Percentiles rank a stretch among this genome's conserved stretches.
phyloP scores from a whole-genome alignment of 1,140 invertebrate genomes.

The Charaxes varanes region DNA sequence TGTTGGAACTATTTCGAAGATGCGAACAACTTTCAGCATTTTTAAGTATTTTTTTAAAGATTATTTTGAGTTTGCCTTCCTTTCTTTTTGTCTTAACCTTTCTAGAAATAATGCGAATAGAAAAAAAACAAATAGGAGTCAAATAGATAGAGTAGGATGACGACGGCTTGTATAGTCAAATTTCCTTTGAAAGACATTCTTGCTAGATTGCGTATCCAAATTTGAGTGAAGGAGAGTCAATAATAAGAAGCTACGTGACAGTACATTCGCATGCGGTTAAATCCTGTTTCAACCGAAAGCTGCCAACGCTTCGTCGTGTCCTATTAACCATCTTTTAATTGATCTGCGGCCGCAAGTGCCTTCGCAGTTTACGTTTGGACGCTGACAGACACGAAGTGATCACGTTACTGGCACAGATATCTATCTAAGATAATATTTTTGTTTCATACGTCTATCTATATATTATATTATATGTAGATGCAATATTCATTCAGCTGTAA shows the following conservation, averaged over 20 bases:
- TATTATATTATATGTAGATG: conserved; percentile 7
- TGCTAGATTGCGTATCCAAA: not conserved
- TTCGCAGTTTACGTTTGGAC: conserved; percentile 37
- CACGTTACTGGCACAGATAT: not conserved
- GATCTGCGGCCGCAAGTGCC: conserved; percentile 30
- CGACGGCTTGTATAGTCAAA: no score
- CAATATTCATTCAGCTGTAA: conserved; percentile 14
- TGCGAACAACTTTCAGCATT: no score
- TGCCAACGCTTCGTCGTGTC: conserved; percentile 43
- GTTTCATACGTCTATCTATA: not conserved
- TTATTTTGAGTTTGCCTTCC: no score
- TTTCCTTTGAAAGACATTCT: no score
- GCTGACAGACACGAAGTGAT: conserved; percentile 23
- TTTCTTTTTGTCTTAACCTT: no score
- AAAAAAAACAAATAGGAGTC: no score
- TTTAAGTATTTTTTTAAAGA: no score
- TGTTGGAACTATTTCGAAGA: no score
- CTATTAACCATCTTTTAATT: conserved; percentile 57
- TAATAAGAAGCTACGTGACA: not conserved
- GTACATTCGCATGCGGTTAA: conserved; percentile 36
- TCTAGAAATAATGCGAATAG: no score
- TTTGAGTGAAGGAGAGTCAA: not conserved
- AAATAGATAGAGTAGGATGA: no score
- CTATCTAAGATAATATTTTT: conserved; percentile 2
- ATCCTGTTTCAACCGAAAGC: conserved; percentile 69